Evolutionary conservation across 2,888 invertebrate species (phyloP).

Genomic region (Pristionchus mayeri): DNA sequence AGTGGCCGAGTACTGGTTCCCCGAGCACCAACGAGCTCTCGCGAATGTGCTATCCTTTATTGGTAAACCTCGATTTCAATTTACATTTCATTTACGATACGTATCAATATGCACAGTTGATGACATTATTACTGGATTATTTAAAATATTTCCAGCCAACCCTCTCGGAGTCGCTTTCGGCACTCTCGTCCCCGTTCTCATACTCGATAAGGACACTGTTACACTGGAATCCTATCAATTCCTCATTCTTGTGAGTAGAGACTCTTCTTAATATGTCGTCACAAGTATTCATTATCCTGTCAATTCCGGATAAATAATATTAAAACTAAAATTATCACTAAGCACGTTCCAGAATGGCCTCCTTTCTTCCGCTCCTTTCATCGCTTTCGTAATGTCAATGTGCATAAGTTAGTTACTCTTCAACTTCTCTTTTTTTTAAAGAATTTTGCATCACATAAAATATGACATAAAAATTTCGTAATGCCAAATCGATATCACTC

Average conservation of each 20-base stretch:
- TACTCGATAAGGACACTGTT: conserved; percentile 54
- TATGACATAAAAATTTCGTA: too few relatives aligned
- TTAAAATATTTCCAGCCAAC: too few relatives aligned
- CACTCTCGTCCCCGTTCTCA: conserved; percentile 65
- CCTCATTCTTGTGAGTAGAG: conserved; percentile 50
- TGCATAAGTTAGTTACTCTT: conserved; percentile 20
- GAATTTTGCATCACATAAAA: too few relatives aligned
- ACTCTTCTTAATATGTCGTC: too few relatives aligned
- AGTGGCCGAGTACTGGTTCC: conserved; percentile 74
- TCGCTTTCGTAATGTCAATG: conserved; percentile 38
- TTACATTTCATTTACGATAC: too few relatives aligned
- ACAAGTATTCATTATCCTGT: too few relatives aligned
- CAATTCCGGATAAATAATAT: too few relatives aligned
- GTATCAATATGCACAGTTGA: too few relatives aligned
- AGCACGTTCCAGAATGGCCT: conserved; percentile 24
- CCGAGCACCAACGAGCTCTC: conserved; percentile 69
- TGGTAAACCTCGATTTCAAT: conserved; percentile 55
- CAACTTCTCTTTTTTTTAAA: background rate
- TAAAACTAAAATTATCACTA: too few relatives aligned
- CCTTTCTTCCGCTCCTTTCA: conserved; percentile 3
- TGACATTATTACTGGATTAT: conserved; percentile 55
- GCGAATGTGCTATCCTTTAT: conserved; percentile 73
- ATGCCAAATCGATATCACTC: conserved; percentile 41
- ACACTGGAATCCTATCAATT: conserved; percentile 47
- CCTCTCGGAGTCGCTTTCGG: conserved; percentile 72